phyloP scores from a whole-genome alignment of 2,797 vertebrate species.

The Syngnathus acus region DNA sequence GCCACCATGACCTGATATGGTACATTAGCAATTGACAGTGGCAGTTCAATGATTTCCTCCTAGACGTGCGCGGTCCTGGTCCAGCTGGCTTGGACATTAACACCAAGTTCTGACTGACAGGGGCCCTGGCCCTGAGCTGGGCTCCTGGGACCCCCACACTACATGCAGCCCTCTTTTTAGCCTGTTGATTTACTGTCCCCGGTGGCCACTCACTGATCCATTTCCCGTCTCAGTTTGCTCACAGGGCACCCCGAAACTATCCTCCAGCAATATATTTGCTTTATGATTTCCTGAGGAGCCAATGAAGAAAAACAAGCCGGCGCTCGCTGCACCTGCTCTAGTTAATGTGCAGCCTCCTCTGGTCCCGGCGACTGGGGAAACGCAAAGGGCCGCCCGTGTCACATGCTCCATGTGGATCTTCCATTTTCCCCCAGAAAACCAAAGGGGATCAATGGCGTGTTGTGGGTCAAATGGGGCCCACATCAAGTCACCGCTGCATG shows the following conservation, averaged over 20 bases:
- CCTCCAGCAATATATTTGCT: conserved; percentile 80
- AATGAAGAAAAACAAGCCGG: conserved; percentile 70
- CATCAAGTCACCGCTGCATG: conserved; percentile 59
- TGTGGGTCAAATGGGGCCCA: conserved; percentile 65
- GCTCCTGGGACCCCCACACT: conserved; percentile 71
- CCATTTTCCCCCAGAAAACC: conserved; percentile 48
- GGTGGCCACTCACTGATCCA: conserved; percentile 72
- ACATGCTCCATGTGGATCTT: conserved; percentile 69
- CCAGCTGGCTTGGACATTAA: conserved; percentile 82
- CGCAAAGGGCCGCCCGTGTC: conserved; percentile 48
- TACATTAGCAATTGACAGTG: conserved; percentile 73
- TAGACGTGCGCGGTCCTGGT: conserved; percentile 63
- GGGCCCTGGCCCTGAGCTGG: conserved; percentile 76
- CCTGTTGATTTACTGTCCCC: conserved; percentile 81
- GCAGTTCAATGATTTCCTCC: conserved; percentile 75
- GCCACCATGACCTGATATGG: conserved; percentile 82
- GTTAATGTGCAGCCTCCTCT: conserved; percentile 69
- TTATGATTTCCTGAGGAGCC: conserved; percentile 82
- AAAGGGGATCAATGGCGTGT: conserved; percentile 40
- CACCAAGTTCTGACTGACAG: conserved; percentile 72
- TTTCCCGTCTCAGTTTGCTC: conserved; percentile 79
- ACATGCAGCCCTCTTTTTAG: conserved; percentile 78
- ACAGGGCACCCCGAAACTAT: conserved; percentile 77
- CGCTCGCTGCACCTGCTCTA: conserved; percentile 76
- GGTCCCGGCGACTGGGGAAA: conserved; percentile 53